Evolutionary conservation across 1,140 invertebrate genomes (phyloP), one percentile per base, ranked within the genome.

Genomic region (Cydia fagiglandana): DNA sequence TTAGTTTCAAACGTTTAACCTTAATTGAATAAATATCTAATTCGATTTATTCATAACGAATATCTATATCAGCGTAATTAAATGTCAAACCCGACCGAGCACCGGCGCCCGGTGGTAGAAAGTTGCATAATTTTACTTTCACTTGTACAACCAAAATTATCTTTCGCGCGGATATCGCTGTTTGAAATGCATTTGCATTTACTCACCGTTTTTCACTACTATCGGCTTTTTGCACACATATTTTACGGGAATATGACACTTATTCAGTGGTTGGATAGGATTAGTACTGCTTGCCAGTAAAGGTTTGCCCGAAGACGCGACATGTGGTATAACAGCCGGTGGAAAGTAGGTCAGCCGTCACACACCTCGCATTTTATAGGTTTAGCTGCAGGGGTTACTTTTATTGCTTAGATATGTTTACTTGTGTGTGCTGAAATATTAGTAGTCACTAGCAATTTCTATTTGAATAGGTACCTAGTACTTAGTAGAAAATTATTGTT

Each of bases 71-170:
- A 73, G 68, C 74, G 64, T 78, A 76, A 77, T 66, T 66, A 75
- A 74, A 70, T 81, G 17, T 56, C 28, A 17, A 47, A 66, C 10
- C 74, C 79, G 74, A 78, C 15, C 4, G 50, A 53, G 47, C 20
- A 10, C 70, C 10, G 45, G 5, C 17, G 73, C 73, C 41, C 66
- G 75, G 78, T 76, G 56, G 81, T 89, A 91, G 91, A 91, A 90
- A 91, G 90, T 92, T 92, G 89, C 90, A 86, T 92, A 92, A 92
- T 89, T 85, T 87, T 77, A 90, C 91, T 92, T 92, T 92, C 91
- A 91, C 91, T 90, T 83, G 79, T 77, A 64, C 73, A 82, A 80
- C 77, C 81, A 79, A 87, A 90, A 84, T 85, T 86, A 88, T 87
- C 82, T 87, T 81, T 80, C 76, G 79, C 81, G 66, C 66, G 66